Evolutionary conservation across 92 coral and sea anemone species (phyloP), one percentile per base, ranked within the genome.

Genomic region (Porites lobata): DNA sequence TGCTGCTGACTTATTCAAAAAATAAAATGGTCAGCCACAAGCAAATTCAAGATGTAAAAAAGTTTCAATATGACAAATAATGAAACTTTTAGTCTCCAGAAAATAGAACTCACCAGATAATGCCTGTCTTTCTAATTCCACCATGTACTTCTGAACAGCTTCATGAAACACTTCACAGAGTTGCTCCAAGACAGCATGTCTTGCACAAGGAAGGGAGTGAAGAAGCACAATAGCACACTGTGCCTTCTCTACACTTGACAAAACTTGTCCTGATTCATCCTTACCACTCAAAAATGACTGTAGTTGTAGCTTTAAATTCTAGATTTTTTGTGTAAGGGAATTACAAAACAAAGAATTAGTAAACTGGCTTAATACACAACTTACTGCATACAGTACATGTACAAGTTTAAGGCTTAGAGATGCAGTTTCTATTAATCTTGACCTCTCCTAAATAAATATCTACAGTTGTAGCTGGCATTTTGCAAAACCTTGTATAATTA

Each of bases 91-190:
- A 38, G 47, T 38, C 47, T 38, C 61, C 61, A 56, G 15, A 14
- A 53, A 51, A 56, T 52, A 21, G 22, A 69, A 32, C 78, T 88
- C 70, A 96, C 99, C 99, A 86, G 91, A 86, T 51, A 98, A 87
- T 43, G 94, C 96, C 50, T 93, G 94, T 68, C 96, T 94, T 78
- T 98, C 99, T 84, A 93, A 90, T 68, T 98, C 98, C 73, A 98
- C 88, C 86, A 94, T 92, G 80, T 92, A 92, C 57, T 96, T 98
- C 80, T 98, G 98, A 75, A 95, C 98, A 59, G 99, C 98, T 69
- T 95, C 98, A 61, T 96, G 98, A 71, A 98, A 98, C 52, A 96
- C 98, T 32, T 94, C 98, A 90, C 98, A 96, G 24, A 98, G 95
- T 80, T 98, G 99, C 54, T 96, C 99, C 78, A 96, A 75, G 0